phyloP scores from a whole-genome alignment of 1,140 invertebrate species.

The Caenorhabditis latens region DNA sequence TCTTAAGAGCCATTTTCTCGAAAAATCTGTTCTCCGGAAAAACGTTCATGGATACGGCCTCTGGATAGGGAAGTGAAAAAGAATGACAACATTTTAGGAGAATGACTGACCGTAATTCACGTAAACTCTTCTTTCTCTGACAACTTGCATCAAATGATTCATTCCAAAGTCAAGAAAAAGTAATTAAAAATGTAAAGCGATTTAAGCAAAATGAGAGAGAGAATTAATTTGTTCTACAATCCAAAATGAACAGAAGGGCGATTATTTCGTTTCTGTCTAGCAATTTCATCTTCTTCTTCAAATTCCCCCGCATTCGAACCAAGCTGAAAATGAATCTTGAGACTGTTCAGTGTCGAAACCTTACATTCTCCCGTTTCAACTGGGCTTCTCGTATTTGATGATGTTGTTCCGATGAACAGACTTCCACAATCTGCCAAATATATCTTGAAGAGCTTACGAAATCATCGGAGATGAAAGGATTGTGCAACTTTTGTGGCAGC shows the following conservation, averaged over 20 bases:
- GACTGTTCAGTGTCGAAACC: neutral
- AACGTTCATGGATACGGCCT: too few relatives aligned
- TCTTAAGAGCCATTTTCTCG: too few relatives aligned
- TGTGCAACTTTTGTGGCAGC: neutral
- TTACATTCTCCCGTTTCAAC: neutral
- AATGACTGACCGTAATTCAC: too few relatives aligned
- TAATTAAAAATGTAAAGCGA: too few relatives aligned
- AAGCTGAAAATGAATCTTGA: neutral
- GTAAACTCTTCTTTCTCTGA: too few relatives aligned
- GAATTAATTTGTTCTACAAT: neutral
- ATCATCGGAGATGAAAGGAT: neutral
- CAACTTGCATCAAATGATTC: too few relatives aligned
- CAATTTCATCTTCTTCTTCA: neutral
- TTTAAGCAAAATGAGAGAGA: too few relatives aligned
- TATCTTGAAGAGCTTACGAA: neutral
- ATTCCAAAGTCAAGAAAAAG: too few relatives aligned
- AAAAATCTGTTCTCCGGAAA: too few relatives aligned
- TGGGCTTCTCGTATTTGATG: neutral
- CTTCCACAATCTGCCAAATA: neutral
- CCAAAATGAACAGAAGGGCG: neutral
- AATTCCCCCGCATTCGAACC: neutral
- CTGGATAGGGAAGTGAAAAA: too few relatives aligned
- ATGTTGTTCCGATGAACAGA: neutral
- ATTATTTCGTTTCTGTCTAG: neutral
- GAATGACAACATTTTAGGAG: too few relatives aligned